Base-by-base conservation (phyloP, 2,113 vertebrate species). In the Sebastes schlegelii region DNA sequence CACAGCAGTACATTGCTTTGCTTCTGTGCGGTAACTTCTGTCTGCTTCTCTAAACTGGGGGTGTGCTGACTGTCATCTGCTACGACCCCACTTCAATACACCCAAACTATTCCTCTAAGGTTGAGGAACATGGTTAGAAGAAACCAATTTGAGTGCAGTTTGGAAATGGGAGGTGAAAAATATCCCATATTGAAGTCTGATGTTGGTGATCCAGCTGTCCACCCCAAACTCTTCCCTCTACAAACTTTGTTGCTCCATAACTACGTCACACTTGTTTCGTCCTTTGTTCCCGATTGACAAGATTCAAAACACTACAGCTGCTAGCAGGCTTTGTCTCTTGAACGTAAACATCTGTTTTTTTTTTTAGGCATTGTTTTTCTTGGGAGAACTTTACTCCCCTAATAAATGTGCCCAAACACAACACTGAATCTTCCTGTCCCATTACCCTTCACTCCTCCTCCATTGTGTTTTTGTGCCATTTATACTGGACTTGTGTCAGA, bases 401-500 rank as follows among this genome's bases (percentile, higher is more conserved):
- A 40, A 64, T 65, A 5, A 67, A 65, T n/a, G 13, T 13, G 0
- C 48, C 46, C 26, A 58, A 62, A 60, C 66, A 12, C 6, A 46
- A 13, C 13, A 40, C 26, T 61, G 1, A 58, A 57, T 81, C 74
- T 66, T 61, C 8, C 69, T 63, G 68, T 16, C 45, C 46, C 17
- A 60, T 81, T 13, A 19, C 58, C 26, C 67, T 81, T 65, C 43
- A 11, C 43, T 65, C 40, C 40, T 69, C 51, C 21, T 11, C 70
- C 55, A 21, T 71, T 65, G 54, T 83, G 26, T 79, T 70, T 78
- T 61, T 17, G 8, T 49, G 52, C 51, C 65, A 79, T 78, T 79
- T 43, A 68, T 82, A 72, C 72, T 26, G 79, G 61, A 40, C 48
- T 58, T 9, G 52, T 85, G 77, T 86, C 76, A 49, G 23, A 71